Conservation (phyloP, 2,888 invertebrate species). For the Siphlonurus alternatus region DNA sequence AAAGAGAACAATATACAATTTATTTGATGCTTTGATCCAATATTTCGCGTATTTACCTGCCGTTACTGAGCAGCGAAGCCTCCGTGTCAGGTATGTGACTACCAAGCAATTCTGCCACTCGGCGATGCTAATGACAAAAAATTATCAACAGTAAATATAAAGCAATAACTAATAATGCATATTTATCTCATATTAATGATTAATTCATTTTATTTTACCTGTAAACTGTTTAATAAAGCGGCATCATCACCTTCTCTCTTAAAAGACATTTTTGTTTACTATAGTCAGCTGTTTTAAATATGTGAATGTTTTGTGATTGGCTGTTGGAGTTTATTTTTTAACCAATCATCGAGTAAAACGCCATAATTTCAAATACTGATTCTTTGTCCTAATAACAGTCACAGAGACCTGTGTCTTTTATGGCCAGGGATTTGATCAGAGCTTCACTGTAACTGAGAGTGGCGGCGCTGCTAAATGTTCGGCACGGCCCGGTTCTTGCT, state of each 20-base stretch:
- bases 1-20: no score
- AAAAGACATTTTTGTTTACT: slow-evolving; percentile 12
- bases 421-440: no score
- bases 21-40: no score
- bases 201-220: slow-evolving; percentile 5
- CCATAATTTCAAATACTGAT: no score
- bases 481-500: no score
- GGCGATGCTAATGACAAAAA: slow-evolving; percentile 13
- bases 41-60: slow-evolving; percentile 12
- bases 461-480: no score
- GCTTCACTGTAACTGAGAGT: no score
- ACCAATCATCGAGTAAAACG: no score
- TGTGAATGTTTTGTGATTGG: no score
- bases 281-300: not conserved
- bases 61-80: slow-evolving; percentile 17
- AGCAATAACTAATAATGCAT: not conserved
- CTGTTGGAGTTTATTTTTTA: no score
- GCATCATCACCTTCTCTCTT: slow-evolving; percentile 14
- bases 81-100: slow-evolving; percentile 17
- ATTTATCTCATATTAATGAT: not conserved
- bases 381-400: no score
- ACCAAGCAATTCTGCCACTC: slow-evolving; percentile 15
- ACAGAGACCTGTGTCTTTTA: no score
- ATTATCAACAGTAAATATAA: not conserved
- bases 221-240: slow-evolving; percentile 12